Evolutionary conservation across 2,113 vertebrate genomes (phyloP).

Genomic region (Nanger granti): DNA sequence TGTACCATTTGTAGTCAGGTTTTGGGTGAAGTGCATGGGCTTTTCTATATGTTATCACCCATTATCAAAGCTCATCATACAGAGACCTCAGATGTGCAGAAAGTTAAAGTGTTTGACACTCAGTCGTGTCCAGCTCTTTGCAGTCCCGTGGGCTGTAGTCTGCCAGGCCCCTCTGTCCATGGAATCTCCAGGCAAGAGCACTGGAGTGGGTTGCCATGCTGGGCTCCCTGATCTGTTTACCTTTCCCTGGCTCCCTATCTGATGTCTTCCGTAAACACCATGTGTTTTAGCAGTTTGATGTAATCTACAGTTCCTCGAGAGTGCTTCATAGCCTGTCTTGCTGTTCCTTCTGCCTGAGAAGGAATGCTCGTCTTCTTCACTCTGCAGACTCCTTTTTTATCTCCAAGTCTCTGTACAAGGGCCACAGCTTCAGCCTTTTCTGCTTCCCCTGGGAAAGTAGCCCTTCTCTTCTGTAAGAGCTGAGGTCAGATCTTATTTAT

Average conservation of each 20-base stretch:
- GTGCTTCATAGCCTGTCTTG: neutral
- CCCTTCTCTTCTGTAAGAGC: neutral
- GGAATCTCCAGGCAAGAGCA: neutral
- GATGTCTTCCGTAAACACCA: accelerated
- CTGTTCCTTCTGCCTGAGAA: neutral
- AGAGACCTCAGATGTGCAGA: neutral
- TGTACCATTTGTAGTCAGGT: neutral
- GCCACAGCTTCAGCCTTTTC: neutral
- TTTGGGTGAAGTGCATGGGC: neutral
- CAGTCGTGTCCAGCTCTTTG: neutral
- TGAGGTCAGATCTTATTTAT: neutral
- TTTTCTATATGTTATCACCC: neutral
- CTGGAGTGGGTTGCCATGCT: neutral
- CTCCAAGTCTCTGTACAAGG: neutral
- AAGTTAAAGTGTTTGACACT: neutral
- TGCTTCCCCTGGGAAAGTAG: neutral
- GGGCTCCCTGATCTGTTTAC: neutral
- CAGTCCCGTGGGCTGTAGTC: neutral
- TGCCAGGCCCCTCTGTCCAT: neutral
- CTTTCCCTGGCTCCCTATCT: neutral
- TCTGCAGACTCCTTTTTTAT: accelerated
- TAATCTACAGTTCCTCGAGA: neutral
- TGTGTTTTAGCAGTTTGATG: neutral
- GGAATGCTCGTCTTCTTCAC: accelerated
- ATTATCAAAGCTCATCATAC: neutral